Percentiles rank a stretch among this genome's conserved stretches.
Conservation (phyloP, 1,140 invertebrate species). For the Aculops lycopersici region DNA sequence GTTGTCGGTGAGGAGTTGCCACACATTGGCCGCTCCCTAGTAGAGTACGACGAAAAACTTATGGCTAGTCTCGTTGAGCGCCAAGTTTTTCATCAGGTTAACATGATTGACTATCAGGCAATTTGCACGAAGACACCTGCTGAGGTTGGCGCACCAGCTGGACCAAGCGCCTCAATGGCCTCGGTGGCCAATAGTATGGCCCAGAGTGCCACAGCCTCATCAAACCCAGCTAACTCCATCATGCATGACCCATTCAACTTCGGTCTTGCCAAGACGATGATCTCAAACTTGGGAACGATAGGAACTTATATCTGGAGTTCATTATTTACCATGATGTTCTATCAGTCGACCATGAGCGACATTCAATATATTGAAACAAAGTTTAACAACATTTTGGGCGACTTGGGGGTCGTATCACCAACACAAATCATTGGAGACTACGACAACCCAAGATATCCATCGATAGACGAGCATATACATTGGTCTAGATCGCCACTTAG, state of each 20-base stretch:
- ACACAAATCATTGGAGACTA: neutral
- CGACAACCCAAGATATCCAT: neutral
- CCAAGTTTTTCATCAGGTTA: constrained; percentile 49
- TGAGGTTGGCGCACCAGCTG: too few relatives aligned
- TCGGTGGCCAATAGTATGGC: too few relatives aligned
- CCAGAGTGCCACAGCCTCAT: neutral
- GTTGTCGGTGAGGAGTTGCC: neutral
- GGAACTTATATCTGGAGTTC: neutral
- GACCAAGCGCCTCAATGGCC: too few relatives aligned
- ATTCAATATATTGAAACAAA: too few relatives aligned
- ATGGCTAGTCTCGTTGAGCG: constrained; percentile 69
- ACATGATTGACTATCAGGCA: constrained; percentile 57
- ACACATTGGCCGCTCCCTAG: constrained; percentile 30
- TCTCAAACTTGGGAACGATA: neutral
- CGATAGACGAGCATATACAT: too few relatives aligned
- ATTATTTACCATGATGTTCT: neutral
- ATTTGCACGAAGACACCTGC: constrained; percentile 41
- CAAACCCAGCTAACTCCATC: neutral
- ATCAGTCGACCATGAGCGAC: too few relatives aligned
- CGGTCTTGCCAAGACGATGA: neutral
- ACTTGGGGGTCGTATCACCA: neutral
- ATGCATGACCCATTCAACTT: neutral
- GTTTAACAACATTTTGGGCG: neutral
- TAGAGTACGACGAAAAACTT: constrained; percentile 68
- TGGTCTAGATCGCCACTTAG: too few relatives aligned